Evolutionary conservation across 1,140 invertebrate species (phyloP).

Genomic region (Hycleus phaleratus): DNA sequence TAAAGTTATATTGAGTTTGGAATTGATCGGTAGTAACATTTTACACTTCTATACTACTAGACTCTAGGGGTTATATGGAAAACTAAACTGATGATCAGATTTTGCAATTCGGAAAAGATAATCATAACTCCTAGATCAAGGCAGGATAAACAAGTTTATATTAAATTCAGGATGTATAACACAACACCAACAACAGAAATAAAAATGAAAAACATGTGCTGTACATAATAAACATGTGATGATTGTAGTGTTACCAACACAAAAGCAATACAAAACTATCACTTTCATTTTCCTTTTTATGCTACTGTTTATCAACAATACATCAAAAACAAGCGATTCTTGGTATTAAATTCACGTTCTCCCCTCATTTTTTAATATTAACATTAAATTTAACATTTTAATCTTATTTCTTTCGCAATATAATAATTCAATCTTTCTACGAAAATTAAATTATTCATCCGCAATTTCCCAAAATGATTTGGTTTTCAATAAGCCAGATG

Average conservation of each 20-base stretch:
- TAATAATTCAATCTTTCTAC: too few relatives aligned
- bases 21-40: constrained; percentile 18
- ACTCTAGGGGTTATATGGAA: constrained; percentile 5
- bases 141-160: too few relatives aligned
- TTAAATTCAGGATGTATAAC: constrained; percentile 1
- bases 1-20: constrained; percentile 27
- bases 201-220: constrained; percentile 13
- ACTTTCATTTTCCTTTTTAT: neutral
- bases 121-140: too few relatives aligned
- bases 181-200: constrained; percentile 1
- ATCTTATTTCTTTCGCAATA: too few relatives aligned
- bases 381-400: too few relatives aligned
- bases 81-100: neutral
- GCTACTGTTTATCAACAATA: neutral
- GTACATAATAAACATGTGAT: constrained; percentile 13
- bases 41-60: constrained; percentile 8
- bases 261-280: constrained; percentile 6
- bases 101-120: too few relatives aligned
- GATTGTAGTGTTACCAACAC: constrained; percentile 1
- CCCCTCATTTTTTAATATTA: too few relatives aligned
- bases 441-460: too few relatives aligned
- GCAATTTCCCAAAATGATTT: too few relatives aligned
- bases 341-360: too few relatives aligned
- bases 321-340: too few relatives aligned
- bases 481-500: too few relatives aligned